Percentiles rank a stretch among this genome's conserved stretches.
Conservation (phyloP, 2,888 invertebrate genomes). For the Catocala fraxini region DNA sequence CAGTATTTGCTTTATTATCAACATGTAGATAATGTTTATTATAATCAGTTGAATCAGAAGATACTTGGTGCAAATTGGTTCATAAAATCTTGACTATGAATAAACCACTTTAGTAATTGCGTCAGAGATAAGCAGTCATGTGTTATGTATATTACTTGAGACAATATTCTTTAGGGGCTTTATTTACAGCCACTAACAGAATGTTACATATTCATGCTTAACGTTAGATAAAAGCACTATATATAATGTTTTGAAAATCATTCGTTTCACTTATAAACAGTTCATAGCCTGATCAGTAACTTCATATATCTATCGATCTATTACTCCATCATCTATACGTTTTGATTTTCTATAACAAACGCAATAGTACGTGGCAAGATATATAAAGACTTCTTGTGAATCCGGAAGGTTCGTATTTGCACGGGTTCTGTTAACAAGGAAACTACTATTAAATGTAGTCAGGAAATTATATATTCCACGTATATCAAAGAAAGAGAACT, state of each 20-base stretch:
- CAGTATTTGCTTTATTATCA: slow-evolving; percentile 22
- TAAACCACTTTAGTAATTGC: not conserved
- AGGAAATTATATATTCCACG: slow-evolving; percentile 45
- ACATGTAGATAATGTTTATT: slow-evolving; percentile 33
- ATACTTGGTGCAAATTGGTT: not conserved
- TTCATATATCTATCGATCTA: too few species aligned
- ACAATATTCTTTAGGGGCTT: too few species aligned
- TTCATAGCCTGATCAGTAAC: too few species aligned
- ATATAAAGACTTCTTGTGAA: not conserved
- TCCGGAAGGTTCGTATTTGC: slow-evolving; percentile 8
- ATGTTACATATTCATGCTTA: too few species aligned
- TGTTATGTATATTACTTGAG: too few species aligned
- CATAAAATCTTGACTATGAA: not conserved
- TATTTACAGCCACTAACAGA: too few species aligned
- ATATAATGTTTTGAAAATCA: too few species aligned
- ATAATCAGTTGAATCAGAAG: slow-evolving; percentile 5
- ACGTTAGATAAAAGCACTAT: too few species aligned
- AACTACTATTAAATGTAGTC: slow-evolving; percentile 42
- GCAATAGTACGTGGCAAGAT: not conserved
- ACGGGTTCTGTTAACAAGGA: slow-evolving; percentile 29
- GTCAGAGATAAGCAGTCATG: not conserved
- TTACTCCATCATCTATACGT: too few species aligned
- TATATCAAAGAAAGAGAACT: slow-evolving; percentile 44
- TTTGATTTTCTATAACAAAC: too few species aligned
- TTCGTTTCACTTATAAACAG: too few species aligned